Percentiles rank a stretch among this genome's conserved stretches.
Evolutionary conservation across 2,797 vertebrate genomes (phyloP).

Genomic region (Eurystomus glaucurus): DNA sequence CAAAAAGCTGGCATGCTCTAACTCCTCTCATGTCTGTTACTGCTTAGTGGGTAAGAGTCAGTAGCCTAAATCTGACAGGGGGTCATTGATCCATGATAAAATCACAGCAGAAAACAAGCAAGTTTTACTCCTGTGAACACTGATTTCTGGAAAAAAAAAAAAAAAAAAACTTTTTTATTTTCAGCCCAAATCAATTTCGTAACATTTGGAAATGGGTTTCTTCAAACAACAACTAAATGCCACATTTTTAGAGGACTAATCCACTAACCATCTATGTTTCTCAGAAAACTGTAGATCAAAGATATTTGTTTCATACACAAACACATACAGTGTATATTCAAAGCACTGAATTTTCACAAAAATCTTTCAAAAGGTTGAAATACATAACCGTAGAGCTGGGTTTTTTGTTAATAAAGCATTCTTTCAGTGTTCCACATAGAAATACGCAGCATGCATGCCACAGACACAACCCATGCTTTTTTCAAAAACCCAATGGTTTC

Average conservation of each 20-base stretch:
- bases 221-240: slow-evolving; percentile 34
- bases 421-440: slow-evolving; percentile 52
- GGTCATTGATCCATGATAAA: slow-evolving; percentile 40
- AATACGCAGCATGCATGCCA: not conserved
- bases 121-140: slow-evolving; percentile 59
- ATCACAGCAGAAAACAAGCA: slow-evolving; percentile 51
- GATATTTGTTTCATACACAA: slow-evolving; percentile 49
- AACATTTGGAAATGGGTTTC: slow-evolving; percentile 49
- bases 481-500: not conserved
- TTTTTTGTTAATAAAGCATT: slow-evolving; percentile 50
- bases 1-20: not conserved
- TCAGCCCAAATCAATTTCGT: slow-evolving; percentile 62
- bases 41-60: not conserved
- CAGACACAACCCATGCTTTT: not conserved
- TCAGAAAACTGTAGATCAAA: slow-evolving; percentile 44
- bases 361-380: slow-evolving; percentile 55
- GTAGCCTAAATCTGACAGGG: slow-evolving; percentile 42
- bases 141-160: not conserved
- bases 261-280: not conserved
- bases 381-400: slow-evolving; percentile 21
- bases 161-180: not conserved
- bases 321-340: not conserved
- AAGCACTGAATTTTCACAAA: slow-evolving; percentile 56
- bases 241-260: not conserved
- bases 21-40: not conserved